Base-by-base conservation (phyloP, 2,888 invertebrate genomes). In the Lasioglossum leucozonium region DNA sequence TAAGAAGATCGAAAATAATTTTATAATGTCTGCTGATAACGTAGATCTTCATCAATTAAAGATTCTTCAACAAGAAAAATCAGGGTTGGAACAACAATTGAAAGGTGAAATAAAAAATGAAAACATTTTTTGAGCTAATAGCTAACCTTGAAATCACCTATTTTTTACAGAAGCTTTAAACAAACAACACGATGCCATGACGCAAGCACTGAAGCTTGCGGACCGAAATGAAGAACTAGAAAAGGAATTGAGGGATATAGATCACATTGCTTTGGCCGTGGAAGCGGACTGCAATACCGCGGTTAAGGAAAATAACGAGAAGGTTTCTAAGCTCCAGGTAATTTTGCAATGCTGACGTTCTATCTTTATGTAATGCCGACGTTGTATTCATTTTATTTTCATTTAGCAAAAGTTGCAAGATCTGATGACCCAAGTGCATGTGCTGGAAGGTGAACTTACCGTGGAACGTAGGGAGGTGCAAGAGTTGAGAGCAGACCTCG, bases 161-260 rank as follows among this genome's bases (percentile, higher is more conserved):
- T 71, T 37, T 13, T 73, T 71, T 87, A 67, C 88, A 95, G 96
- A 96, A 88, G 95, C 96, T 34, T 93, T 97, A 82, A 95, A 96
- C 78, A 97, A 97, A 91, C 97, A 97, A 92, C 98, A 98, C 94
- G 98, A 98, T 93, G 98, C 98, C 6, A 98, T 98, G 97, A 95
- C 97, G 71, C 95, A 97, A 88, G 98, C 98, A 8, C 95, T 98
- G 69, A 96, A 96, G 91, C 95, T 98, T 77, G 97, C 97, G n/a
- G 97, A 97, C 88, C 96, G 96, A 90, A 98, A 98, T 92, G 96
- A 96, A 92, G 95, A 95, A 81, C 94, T 98, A 76, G 97, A 97
- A 94, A 96, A 96, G 82, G 97, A 98, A 94, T 93, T 98, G 87
- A 96, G 96, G 87, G 97, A 97, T 93, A 96, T 98, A 73, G 98